Evolutionary conservation across 1,140 invertebrate species (phyloP).

Genomic region (Sweltsa coloradensis): DNA sequence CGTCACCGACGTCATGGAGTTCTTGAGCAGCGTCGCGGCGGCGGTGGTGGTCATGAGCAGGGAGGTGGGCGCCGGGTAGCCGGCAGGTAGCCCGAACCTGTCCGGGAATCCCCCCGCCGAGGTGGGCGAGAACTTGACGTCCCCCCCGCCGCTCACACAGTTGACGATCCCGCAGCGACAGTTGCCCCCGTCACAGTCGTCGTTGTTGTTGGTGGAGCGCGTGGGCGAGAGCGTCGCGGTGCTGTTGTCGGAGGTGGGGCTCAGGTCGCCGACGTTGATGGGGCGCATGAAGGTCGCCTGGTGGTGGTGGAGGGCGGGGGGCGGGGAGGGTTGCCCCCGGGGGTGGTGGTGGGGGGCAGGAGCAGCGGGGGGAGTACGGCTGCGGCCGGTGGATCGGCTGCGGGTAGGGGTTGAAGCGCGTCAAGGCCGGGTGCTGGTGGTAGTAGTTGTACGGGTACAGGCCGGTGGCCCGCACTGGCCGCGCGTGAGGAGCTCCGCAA

Average conservation of each 20-base stretch:
- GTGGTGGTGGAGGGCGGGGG: conserved; percentile 17
- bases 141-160: conserved; percentile 15
- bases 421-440: conserved; percentile 28
- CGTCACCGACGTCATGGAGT: conserved; percentile 22
- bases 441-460: conserved; percentile 26
- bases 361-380: conserved; percentile 20
- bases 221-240: conserved; percentile 15
- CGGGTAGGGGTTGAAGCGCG: conserved; percentile 32
- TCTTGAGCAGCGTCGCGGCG: conserved; percentile 14
- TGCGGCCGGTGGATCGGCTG: conserved; percentile 23
- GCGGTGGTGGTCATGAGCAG: conserved; percentile 7
- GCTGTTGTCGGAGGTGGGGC: conserved; percentile 1
- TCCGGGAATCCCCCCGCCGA: too few species aligned
- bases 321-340: conserved; percentile 2
- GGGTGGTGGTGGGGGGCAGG: conserved; percentile 17
- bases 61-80: conserved; percentile 15
- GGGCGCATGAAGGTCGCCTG: conserved; percentile 21
- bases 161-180: conserved; percentile 24
- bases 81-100: conserved; percentile 1
- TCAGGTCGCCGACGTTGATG: conserved; percentile 6
- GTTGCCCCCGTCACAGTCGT: conserved; percentile 30
- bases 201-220: conserved; percentile 18
- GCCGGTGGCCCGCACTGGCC: conserved; percentile 39
- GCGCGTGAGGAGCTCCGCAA: conserved; percentile 81
- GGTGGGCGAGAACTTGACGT: background rate